Conservation (phyloP, 2,888 invertebrate species). For the Rhaphigaster nebulosa region DNA sequence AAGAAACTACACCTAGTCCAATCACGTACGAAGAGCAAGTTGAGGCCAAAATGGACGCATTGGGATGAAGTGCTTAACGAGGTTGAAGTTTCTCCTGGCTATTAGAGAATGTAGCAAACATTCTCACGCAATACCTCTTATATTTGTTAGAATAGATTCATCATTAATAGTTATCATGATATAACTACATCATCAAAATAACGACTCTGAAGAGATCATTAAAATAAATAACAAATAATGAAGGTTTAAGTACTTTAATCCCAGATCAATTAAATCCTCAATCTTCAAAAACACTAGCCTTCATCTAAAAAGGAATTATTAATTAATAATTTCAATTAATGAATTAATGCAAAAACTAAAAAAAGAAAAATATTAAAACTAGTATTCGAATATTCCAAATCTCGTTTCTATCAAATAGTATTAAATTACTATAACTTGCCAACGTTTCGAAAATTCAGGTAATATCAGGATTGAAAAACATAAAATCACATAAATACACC, state of each 20-base stretch:
- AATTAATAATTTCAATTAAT: too few relatives aligned
- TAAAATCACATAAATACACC: too few relatives aligned
- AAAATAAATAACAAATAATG: neutral
- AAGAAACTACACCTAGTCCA: neutral
- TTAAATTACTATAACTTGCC: too few relatives aligned
- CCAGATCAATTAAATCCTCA: neutral
- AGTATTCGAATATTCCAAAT: too few relatives aligned
- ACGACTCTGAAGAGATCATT: neutral
- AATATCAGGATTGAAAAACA: too few relatives aligned
- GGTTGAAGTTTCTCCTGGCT: neutral
- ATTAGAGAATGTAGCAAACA: neutral
- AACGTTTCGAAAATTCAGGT: too few relatives aligned
- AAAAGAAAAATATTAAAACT: too few relatives aligned
- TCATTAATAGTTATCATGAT: neutral
- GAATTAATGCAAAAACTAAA: too few relatives aligned
- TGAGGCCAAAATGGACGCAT: neutral
- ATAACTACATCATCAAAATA: neutral
- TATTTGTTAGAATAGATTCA: neutral
- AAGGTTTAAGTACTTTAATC: neutral
- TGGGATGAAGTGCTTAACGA: neutral
- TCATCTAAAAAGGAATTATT: neutral
- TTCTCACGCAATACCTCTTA: neutral
- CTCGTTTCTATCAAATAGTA: too few relatives aligned
- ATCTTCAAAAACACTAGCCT: neutral
- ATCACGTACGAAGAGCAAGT: slow-evolving; percentile 11